Percentiles rank a stretch among this genome's conserved stretches.
Conservation (phyloP, 2,113 vertebrate species). For the Odontesthes bonariensis region DNA sequence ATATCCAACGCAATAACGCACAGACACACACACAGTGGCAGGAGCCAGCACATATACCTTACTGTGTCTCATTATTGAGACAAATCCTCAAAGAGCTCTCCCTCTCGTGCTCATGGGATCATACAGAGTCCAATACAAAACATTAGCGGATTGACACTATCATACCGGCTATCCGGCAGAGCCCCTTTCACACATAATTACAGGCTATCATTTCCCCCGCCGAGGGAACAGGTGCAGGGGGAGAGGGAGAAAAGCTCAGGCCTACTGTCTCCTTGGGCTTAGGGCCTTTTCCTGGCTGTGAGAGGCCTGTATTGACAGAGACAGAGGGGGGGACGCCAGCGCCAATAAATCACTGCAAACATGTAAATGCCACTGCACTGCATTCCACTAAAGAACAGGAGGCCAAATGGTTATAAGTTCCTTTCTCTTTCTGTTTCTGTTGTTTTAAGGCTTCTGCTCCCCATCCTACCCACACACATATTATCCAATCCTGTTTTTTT, state of each 20-base stretch:
- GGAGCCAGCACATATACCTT: slow-evolving; percentile 22
- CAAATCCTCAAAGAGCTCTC: slow-evolving; percentile 53
- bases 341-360: slow-evolving; percentile 80
- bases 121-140: slow-evolving; percentile 63
- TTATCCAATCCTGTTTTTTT: slow-evolving; percentile 49
- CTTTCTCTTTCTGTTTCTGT: slow-evolving; percentile 78
- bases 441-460: slow-evolving; percentile 73
- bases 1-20: background rate
- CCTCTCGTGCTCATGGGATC: slow-evolving; percentile 55
- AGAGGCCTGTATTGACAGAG: slow-evolving; percentile 73
- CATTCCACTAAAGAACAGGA: slow-evolving; percentile 79
- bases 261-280: slow-evolving; percentile 80
- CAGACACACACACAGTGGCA: background rate
- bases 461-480: slow-evolving; percentile 25
- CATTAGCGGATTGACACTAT: slow-evolving; percentile 81
- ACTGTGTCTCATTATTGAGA: slow-evolving; percentile 52
- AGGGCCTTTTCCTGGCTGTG: slow-evolving; percentile 75
- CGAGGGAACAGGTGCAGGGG: slow-evolving; percentile 80
- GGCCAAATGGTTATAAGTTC: slow-evolving; percentile 76
- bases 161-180: slow-evolving; percentile 73
- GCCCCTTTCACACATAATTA: slow-evolving; percentile 82
- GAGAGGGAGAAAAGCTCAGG: slow-evolving; percentile 65
- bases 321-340: slow-evolving; percentile 64
- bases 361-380: slow-evolving; percentile 78
- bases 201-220: slow-evolving; percentile 72